phyloP scores from a whole-genome alignment of 2,888 invertebrate genomes.

The Zelleria hepariella region DNA sequence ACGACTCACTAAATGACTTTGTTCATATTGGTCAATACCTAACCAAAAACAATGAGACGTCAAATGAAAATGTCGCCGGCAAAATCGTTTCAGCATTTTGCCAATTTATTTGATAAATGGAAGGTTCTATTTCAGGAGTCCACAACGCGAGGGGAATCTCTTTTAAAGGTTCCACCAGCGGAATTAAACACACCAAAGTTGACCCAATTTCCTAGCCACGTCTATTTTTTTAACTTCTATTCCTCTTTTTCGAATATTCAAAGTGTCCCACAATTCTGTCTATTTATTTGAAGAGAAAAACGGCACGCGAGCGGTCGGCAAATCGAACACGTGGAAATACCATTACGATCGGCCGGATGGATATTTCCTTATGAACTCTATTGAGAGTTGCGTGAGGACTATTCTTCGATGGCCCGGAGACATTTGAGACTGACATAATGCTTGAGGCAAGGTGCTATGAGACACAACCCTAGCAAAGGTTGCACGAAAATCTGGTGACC shows the following conservation, averaged over 20 bases:
- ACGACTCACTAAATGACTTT: too few species aligned
- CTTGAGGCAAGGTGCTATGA: not conserved
- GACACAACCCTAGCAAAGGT: not conserved
- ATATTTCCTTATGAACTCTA: not conserved
- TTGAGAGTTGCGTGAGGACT: not conserved
- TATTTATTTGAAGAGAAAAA: not conserved
- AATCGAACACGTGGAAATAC: not conserved
- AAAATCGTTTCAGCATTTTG: too few species aligned
- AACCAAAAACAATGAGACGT: too few species aligned
- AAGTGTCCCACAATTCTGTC: not conserved
- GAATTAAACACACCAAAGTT: not conserved
- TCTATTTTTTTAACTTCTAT: not conserved
- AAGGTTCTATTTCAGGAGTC: not conserved
- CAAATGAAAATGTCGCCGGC: too few species aligned
- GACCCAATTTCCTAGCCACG: not conserved
- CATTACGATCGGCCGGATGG: not conserved
- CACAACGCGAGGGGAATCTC: not conserved
- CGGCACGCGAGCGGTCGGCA: not conserved
- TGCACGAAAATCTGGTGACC: not conserved
- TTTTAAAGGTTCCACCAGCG: not conserved
- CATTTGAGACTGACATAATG: not conserved
- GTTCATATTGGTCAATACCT: too few species aligned
- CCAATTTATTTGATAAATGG: too few species aligned
- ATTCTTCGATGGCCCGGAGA: not conserved
- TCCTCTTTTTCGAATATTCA: not conserved